Evolutionary conservation across 2,797 vertebrate genomes (phyloP), one percentile per base, ranked within the genome.

Genomic region (Tragopan temminckii): DNA sequence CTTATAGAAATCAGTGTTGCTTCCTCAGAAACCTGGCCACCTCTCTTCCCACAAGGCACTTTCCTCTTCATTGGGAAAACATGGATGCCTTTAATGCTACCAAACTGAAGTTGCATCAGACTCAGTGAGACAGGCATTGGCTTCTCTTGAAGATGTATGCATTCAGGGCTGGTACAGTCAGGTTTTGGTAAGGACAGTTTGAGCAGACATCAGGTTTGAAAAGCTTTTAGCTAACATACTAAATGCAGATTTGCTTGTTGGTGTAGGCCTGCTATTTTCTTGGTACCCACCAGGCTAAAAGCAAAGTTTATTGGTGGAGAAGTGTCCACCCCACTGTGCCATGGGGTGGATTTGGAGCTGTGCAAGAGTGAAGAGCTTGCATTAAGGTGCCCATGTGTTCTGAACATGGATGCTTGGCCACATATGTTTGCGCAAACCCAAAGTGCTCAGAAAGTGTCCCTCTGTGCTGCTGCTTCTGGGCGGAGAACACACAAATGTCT

Each of bases 331-430:
- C n/a, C n/a, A 21, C 31, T 12, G 29, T 85, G 64, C 57, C 1
- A 0, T 52, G 70, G 21, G 5, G 18, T 88, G 24, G n/a, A 10
- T 72, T 62, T 50, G 31, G 46, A 29, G 58, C 48, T 76, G 79
- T 50, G 11, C 12, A 18, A 24, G 31, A 11, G 7, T 7, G 42
- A 58, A 31, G 35, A 53, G 5, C 0, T 0, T 27, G 11, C 46
- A 59, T 62, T 75, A 5, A n/a, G 42, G 50, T 45, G 8, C 25
- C 36, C 13, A 0, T 46, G 64, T 3, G 5, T 17, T 31, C 43
- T 18, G n/a, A 0, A 18, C 15, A 40, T 0, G 2, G 55, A 40
- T 12, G 8, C 1, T 0, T 25, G 77, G 33, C 62, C 15, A 15
- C 1, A 2, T 19, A 5, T n/a, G 24, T 48, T 76, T 16, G 36